Evolutionary conservation across 2,113 vertebrate species (phyloP).

Genomic region (Spea multiplicata): DNA sequence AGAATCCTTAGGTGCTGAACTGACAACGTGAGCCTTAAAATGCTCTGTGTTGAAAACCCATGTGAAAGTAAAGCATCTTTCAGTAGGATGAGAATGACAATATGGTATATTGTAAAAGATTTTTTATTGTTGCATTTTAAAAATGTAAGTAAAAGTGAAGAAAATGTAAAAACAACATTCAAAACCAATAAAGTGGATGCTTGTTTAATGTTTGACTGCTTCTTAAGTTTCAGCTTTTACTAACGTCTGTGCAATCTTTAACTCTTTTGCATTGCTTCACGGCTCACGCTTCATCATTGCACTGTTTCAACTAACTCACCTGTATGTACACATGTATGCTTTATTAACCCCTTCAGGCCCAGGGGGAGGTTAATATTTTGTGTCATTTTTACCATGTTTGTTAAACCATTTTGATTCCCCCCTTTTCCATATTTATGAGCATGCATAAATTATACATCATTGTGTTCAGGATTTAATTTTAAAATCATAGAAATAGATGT

Average conservation of each 20-base stretch:
- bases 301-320: background rate
- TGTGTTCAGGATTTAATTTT: too few relatives aligned
- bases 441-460: too few relatives aligned
- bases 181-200: slow-evolving; percentile 9
- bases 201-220: slow-evolving; percentile 21
- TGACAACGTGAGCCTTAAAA: background rate
- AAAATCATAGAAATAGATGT: too few relatives aligned
- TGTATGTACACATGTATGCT: too few relatives aligned
- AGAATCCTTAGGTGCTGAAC: too few relatives aligned
- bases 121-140: background rate
- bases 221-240: slow-evolving; percentile 8
- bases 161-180: slow-evolving; percentile 16
- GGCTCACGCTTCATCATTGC: background rate
- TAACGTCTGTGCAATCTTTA: background rate
- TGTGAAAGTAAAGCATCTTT: background rate
- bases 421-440: too few relatives aligned
- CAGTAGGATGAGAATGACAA: background rate
- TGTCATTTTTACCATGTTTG: too few relatives aligned
- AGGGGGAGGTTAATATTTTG: too few relatives aligned
- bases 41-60: background rate
- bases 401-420: too few relatives aligned
- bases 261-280: slow-evolving; percentile 12
- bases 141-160: slow-evolving; percentile 3
- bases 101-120: slow-evolving; percentile 21
- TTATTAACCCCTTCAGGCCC: too few relatives aligned